Percentiles rank a stretch among this genome's conserved stretches.
These are phyloP conservation scores for Melieria omissa DNA, from an alignment of 2,888 invertebrate genomes.

Conservation along the genomic window DNA sequence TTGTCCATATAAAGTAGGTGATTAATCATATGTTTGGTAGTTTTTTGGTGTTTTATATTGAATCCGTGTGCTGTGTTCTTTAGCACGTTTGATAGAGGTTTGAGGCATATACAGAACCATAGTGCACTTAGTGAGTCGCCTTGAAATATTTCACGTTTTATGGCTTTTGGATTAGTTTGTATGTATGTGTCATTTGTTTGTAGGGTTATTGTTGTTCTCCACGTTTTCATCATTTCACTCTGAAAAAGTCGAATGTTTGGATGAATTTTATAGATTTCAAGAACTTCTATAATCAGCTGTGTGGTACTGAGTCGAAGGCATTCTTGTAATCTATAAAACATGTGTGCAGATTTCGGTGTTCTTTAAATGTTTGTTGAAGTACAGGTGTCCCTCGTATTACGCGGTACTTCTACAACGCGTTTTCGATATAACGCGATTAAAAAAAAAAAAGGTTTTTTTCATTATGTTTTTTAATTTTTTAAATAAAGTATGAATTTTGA, in stretches of 20 bases:
- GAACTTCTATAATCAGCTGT: no score
- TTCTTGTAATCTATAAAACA: no score
- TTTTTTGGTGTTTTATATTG: conserved; percentile 6
- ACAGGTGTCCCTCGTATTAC: no score
- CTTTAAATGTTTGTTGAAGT: not conserved
- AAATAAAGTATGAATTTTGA: no score
- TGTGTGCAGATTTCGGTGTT: not conserved
- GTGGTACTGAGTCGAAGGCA: no score
- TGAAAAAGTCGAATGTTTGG: no score
- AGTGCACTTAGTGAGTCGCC: not conserved
- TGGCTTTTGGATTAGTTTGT: not conserved
- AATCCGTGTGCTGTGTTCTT: conserved; percentile 13
- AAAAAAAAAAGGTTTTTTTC: no score
- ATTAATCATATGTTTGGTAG: not conserved
- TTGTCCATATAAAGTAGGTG: conserved; percentile 18
- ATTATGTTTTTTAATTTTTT: no score
- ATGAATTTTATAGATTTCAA: no score
- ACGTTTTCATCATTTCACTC: not conserved
- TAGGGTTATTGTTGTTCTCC: not conserved
- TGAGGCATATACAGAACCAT: not conserved
- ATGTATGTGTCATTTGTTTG: not conserved
- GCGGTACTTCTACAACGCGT: no score
- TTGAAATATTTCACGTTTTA: not conserved
- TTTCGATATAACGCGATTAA: no score
- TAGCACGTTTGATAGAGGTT: not conserved